These are phyloP conservation scores for Podocnemis expansa DNA, from an alignment of 2,113 vertebrate species.

Conservation along the genomic window DNA sequence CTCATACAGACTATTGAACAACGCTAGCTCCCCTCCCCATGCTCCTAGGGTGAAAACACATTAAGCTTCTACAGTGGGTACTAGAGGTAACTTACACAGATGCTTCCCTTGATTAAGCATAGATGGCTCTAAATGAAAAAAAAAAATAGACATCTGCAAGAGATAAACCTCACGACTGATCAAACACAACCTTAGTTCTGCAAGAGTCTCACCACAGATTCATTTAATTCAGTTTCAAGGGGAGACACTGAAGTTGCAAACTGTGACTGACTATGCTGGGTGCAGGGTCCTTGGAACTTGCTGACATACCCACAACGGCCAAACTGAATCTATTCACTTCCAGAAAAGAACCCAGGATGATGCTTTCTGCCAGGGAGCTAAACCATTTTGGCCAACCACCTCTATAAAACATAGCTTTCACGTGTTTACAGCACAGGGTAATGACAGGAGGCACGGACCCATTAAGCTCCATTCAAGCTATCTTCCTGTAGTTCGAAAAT, in stretches of 20 bases:
- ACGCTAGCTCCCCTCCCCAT: background rate
- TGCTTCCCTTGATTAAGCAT: background rate
- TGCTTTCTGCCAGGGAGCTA: background rate
- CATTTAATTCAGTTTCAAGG: background rate
- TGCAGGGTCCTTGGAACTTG: background rate
- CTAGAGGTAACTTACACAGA: background rate
- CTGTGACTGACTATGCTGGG: fast-evolving
- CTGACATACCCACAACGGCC: background rate
- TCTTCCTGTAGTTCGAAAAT: background rate
- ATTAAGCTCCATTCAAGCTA: background rate
- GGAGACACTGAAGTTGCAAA: background rate
- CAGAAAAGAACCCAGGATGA: fast-evolving
- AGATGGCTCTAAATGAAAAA: background rate
- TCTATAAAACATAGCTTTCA: background rate
- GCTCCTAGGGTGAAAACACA: background rate
- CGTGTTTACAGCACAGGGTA: background rate
- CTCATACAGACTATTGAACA: background rate
- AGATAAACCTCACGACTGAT: background rate
- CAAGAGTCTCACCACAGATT: background rate
- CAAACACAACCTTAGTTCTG: background rate
- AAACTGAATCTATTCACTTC: background rate
- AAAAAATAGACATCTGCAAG: background rate
- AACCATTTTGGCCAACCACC: background rate
- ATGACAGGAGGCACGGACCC: background rate
- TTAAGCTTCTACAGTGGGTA: background rate